Evolutionary conservation across 2,797 vertebrate genomes (phyloP), one percentile per base, ranked within the genome.

Genomic region (Florisuga fusca): DNA sequence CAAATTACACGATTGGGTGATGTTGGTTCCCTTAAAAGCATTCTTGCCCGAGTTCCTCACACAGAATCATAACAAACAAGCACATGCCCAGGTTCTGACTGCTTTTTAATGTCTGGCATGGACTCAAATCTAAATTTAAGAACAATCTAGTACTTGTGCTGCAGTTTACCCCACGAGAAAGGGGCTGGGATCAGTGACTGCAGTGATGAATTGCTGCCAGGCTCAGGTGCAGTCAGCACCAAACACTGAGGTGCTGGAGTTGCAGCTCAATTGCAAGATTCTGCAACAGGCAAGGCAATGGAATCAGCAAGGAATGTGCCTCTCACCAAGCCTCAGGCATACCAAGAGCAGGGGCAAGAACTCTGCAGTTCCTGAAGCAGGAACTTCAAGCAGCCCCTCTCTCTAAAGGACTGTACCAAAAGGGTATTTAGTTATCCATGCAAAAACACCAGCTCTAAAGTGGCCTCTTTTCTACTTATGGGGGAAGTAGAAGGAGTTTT

Each of bases 1-100:
- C 12, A 15, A 84, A 10, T 15, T 3, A 63, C 4, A 25, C 19
- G 18, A 10, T 0, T 2, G 3, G 2, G 2, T 5, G 5, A 43
- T 69, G 31, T 0, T n/a, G 9, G 9, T 31, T 7, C 17, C 50
- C 26, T 38, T 10, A 53, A 38, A 1, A 61, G 29, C 18, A 4
- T 58, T 5, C 54, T 18, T 22, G 8, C 4, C 31, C 25, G 19
- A 7, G 4, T 43, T 59, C n/a, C 25, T 38, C 13, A 11, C 53
- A 26, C 14, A 15, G n/a, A 36, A 13, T n/a, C 23, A 5, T 15
- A 29, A 57, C 15, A 29, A 57, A 46, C 5, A 38, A 34, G 19
- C 45, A 46, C 19, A 34, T 5, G 12, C 6, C 0, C 9, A 64
- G 15, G 13, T 43, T 54, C 8, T 36, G 50, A 78, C 22, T 29